Evolutionary conservation across 53 echinoderm and acorn worm genomes (phyloP), one percentile per base, ranked within the genome.

Genomic region (Echinometra lucunter): DNA sequence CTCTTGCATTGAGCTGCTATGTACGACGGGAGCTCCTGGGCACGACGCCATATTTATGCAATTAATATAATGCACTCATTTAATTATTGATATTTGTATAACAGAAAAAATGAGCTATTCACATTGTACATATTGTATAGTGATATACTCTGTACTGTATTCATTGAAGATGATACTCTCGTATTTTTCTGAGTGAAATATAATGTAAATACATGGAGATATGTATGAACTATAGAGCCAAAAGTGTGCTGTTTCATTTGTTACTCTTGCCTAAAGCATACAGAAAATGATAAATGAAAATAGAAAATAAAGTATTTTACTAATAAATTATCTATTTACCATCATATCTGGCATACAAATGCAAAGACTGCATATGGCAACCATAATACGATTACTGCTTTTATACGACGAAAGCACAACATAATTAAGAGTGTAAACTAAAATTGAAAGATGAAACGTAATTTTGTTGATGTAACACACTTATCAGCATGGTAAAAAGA

Each of bases 51-150:
- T 74, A 92, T 75, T 92, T 92, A 75, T 74, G 92, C 92, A 78
- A 78, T 92, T 30, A n/a, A 53, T 94, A 94, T 94, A 94, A 58
- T 60, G 60, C 66, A 63, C 80, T 92, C 87, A 63, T 58, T 56
- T 83, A 94, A 94, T 66, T 94, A 94, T 82, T 82, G 66, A 94
- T 94, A 94, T 83, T 85, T 94, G 94, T 94, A 94, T 94, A 94
- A 94, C 85, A 83, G 66, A 82, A 94, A 38, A 85, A 38, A 93
- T 93, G 93, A 93, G 66, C 40, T 94, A 94, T 94, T 94, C 85
- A 83, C 94, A 94, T 83, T 94, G 94, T 94, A 94, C 94, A 94
- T 94, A 94, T 83, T 94, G 94, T 94, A 94, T 94, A 83, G 85
- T 94, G 94, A 82, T 83, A 83, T 83, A 67, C 57, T 19, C 60